Percentiles rank a stretch among this genome's conserved stretches.
Evolutionary conservation across 2,113 vertebrate species (phyloP).

Genomic region (Ictidomys tridecemlineatus): DNA sequence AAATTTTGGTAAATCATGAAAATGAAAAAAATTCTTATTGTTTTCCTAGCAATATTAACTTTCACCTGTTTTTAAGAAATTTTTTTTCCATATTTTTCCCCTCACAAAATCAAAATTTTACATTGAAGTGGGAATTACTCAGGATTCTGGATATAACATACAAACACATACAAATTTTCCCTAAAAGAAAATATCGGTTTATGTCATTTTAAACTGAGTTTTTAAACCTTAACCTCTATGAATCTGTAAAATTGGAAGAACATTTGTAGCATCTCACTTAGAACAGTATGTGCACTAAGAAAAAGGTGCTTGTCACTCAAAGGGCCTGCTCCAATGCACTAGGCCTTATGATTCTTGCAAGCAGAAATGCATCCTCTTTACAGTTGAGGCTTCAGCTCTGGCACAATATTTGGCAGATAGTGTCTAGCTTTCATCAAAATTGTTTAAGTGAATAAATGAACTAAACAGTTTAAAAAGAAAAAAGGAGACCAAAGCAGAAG

Average conservation of each 20-base stretch:
- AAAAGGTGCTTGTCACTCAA: neutral
- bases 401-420: neutral
- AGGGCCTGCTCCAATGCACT: neutral
- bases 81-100: neutral
- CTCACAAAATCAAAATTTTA: slow-evolving; percentile 45
- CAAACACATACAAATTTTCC: neutral
- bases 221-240: neutral
- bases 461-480: neutral
- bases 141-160: neutral
- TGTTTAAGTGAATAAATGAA: slow-evolving; percentile 6
- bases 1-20: slow-evolving; percentile 47
- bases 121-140: neutral
- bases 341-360: neutral
- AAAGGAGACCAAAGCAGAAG: too few species aligned
- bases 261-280: neutral
- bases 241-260: neutral
- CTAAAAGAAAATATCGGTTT: neutral
- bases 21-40: neutral
- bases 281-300: neutral
- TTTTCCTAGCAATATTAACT: neutral
- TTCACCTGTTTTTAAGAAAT: neutral
- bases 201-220: neutral
- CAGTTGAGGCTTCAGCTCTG: neutral
- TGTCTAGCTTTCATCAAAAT: slow-evolving; percentile 5
- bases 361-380: neutral